A percentile compares a stretch with the other conserved stretches of the same genome.
Conservation (phyloP, 2,888 invertebrate species). For the Ophion obscuratus region DNA sequence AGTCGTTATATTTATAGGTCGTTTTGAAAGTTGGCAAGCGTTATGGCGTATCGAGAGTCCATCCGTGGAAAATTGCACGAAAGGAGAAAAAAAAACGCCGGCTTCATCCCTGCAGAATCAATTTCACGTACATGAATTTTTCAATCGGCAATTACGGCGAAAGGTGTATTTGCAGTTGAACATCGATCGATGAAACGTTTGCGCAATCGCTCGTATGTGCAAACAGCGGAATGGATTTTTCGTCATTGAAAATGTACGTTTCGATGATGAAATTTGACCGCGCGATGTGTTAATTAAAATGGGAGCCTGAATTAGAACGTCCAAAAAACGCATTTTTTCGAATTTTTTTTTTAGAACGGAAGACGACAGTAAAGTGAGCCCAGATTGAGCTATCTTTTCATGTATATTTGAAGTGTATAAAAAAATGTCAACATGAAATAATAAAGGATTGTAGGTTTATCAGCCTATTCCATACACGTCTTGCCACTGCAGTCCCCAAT, state of each 20-base stretch:
- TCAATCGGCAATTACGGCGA: slow-evolving; percentile 20
- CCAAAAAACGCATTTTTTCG: no score
- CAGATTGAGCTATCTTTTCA: no score
- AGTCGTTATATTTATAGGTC: slow-evolving; percentile 71
- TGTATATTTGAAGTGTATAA: no score
- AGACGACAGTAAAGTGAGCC: no score
- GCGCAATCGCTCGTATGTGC: background rate
- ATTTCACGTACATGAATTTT: slow-evolving; percentile 38
- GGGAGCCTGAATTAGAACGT: no score
- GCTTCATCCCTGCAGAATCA: slow-evolving; percentile 21
- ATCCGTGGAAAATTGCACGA: slow-evolving; percentile 15
- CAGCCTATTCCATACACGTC: no score
- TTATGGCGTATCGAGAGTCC: slow-evolving; percentile 62
- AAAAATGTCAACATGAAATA: no score
- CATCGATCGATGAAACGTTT: slow-evolving; percentile 4
- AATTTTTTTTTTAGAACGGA: no score
- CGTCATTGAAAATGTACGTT: background rate
- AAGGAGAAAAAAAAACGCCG: background rate
- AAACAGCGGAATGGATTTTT: background rate
- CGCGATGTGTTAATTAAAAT: background rate
- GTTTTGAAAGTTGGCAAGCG: slow-evolving; percentile 69
- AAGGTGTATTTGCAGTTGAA: slow-evolving; percentile 8
- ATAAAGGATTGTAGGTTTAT: no score
- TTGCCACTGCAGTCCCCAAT: no score
- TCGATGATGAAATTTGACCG: background rate